Evolutionary conservation across 1,140 invertebrate species (phyloP).

Genomic region (Wiebesia pumilae): DNA sequence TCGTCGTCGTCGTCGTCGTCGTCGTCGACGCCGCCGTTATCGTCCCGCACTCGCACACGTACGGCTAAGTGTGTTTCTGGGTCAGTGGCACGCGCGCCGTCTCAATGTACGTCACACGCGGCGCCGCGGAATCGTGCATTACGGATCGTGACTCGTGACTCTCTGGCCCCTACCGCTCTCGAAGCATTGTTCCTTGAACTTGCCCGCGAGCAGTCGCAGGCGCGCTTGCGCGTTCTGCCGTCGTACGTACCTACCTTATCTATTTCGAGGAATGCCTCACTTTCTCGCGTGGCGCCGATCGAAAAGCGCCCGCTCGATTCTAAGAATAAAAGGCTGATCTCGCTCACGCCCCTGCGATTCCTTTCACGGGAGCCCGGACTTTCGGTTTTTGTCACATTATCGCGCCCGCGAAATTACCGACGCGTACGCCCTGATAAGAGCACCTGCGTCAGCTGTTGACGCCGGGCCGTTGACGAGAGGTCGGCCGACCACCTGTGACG

Average conservation of each 20-base stretch:
- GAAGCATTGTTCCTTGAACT: constrained; percentile 50
- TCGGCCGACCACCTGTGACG: not conserved
- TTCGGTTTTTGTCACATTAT: constrained; percentile 7
- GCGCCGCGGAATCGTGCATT: constrained; percentile 45
- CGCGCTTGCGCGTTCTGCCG: not conserved
- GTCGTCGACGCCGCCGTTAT: not conserved
- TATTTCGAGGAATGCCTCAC: constrained; percentile 23
- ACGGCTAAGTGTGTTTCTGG: constrained; percentile 70
- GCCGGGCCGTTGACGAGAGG: not conserved
- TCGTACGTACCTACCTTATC: not conserved
- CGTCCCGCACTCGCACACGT: not conserved
- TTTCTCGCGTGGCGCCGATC: constrained; percentile 13
- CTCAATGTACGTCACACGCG: constrained; percentile 22
- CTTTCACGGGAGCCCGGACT: not conserved
- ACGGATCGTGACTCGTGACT: constrained; percentile 50
- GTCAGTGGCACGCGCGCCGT: constrained; percentile 70
- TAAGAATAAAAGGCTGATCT: not conserved
- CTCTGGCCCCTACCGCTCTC: not conserved
- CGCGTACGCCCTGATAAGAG: not conserved
- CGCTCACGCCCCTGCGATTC: not conserved
- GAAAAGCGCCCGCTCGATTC: not conserved
- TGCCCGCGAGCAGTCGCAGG: constrained; percentile 26
- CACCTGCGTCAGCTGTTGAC: not conserved
- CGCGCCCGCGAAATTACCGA: too few species aligned
- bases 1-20: not conserved